phyloP scores from a whole-genome alignment of 2,888 invertebrate species.

The Dryocosmus kuriphilus region DNA sequence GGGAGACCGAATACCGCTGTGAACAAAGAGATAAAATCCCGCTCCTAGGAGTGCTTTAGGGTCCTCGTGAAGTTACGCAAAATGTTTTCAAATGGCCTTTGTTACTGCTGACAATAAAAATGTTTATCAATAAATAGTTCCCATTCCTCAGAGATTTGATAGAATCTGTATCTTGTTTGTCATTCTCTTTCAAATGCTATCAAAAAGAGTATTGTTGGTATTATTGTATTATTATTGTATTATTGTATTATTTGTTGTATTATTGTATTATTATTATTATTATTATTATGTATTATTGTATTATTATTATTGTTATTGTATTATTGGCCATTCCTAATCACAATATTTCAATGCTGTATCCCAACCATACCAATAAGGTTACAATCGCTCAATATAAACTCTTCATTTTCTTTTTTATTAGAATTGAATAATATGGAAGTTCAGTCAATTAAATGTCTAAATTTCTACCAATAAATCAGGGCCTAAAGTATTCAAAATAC shows the following conservation, averaged over 20 bases:
- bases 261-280: too few relatives aligned
- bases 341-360: not conserved
- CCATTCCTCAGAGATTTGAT: not conserved
- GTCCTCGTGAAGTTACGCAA: slow-evolving; percentile 4
- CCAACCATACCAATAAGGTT: not conserved
- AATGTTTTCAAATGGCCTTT: not conserved
- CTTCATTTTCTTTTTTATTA: not conserved
- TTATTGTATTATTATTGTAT: too few relatives aligned
- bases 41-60: not conserved
- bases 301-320: too few relatives aligned
- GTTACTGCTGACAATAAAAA: not conserved
- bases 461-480: too few relatives aligned
- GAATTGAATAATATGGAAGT: not conserved
- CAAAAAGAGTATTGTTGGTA: not conserved
- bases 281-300: too few relatives aligned
- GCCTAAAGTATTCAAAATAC: too few relatives aligned
- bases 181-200: not conserved
- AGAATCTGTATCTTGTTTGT: not conserved
- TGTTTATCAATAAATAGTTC: slow-evolving; percentile 17
- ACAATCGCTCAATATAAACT: not conserved
- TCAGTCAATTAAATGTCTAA: not conserved
- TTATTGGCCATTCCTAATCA: not conserved
- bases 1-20: not conserved
- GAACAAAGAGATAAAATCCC: slow-evolving; percentile 6
- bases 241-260: too few relatives aligned